Percentiles rank a stretch among this genome's conserved stretches.
These are phyloP conservation scores for Odontesthes bonariensis DNA, from an alignment of 2,113 vertebrate species.

Conservation along the genomic window DNA sequence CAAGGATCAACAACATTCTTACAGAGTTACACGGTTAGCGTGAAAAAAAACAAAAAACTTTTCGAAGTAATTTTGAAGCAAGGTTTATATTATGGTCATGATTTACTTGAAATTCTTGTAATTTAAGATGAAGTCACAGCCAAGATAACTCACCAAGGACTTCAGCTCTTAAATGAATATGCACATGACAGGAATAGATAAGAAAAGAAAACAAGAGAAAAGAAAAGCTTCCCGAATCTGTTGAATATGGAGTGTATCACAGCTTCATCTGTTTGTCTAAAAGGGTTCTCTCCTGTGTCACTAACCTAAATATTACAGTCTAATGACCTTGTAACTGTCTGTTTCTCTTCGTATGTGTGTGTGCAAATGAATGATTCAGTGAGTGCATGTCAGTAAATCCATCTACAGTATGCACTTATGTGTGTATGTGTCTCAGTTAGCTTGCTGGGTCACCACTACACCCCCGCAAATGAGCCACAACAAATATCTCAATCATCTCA, in stretches of 20 bases:
- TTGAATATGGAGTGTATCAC: slow-evolving; percentile 14
- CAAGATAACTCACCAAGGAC: background rate
- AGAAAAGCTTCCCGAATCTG: slow-evolving; percentile 20
- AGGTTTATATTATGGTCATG: background rate
- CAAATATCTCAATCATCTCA: slow-evolving; percentile 73
- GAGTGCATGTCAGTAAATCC: slow-evolving; percentile 32
- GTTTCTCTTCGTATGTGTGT: slow-evolving; percentile 11
- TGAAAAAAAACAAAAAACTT: background rate
- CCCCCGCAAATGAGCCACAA: slow-evolving; percentile 58
- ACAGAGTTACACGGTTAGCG: background rate
- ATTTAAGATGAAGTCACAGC: background rate
- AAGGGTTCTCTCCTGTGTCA: slow-evolving; percentile 32
- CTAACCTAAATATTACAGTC: slow-evolving; percentile 34
- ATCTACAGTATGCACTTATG: slow-evolving; percentile 17
- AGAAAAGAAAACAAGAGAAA: slow-evolving; percentile 24
- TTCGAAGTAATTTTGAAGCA: background rate
- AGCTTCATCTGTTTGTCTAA: slow-evolving; percentile 4
- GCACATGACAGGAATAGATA: slow-evolving; percentile 1
- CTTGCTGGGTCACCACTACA: slow-evolving; percentile 40
- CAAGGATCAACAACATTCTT: background rate
- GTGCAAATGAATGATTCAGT: slow-evolving; percentile 3
- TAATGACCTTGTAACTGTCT: slow-evolving; percentile 35
- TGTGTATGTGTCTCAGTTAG: slow-evolving; percentile 37
- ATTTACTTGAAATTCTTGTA: slow-evolving; percentile 1
- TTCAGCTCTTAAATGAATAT: slow-evolving; percentile 8